phyloP scores from a whole-genome alignment of 2,888 invertebrate genomes.

The Diarsia dahlii region DNA sequence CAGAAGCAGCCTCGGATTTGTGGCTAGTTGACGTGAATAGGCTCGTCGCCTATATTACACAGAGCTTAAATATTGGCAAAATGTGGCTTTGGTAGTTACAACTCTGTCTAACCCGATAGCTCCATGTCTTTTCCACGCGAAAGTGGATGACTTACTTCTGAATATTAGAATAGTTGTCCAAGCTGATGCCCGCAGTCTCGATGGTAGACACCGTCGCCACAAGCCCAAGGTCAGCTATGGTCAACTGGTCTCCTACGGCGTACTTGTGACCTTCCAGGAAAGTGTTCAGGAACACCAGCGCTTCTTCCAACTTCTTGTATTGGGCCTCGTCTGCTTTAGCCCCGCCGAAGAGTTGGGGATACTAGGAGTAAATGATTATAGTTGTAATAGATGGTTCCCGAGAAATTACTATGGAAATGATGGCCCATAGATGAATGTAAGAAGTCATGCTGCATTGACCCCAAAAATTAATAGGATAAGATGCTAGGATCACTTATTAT shows the following conservation, averaged over 20 bases:
- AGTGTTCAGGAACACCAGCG: slow-evolving; percentile 92
- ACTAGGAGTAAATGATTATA: slow-evolving; percentile 74
- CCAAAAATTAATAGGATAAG: no score
- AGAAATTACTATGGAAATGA: neutral
- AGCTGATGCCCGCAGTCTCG: slow-evolving; percentile 91
- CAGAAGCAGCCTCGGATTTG: neutral
- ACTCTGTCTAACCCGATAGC: neutral
- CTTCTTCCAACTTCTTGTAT: slow-evolving; percentile 91
- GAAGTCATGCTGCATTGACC: neutral
- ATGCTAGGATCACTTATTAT: no score
- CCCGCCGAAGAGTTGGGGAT: slow-evolving; percentile 90
- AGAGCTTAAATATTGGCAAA: neutral
- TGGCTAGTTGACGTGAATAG: neutral
- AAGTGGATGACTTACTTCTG: slow-evolving; percentile 58
- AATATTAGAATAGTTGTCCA: slow-evolving; percentile 89
- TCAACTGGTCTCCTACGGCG: slow-evolving; percentile 92
- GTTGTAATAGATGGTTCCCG: neutral
- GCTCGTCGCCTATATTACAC: neutral
- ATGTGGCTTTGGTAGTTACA: neutral
- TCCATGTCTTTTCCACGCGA: neutral
- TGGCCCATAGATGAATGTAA: neutral
- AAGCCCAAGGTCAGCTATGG: slow-evolving; percentile 94
- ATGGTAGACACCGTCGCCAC: slow-evolving; percentile 92
- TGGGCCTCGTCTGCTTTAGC: slow-evolving; percentile 90
- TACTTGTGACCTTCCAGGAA: slow-evolving; percentile 92